These are phyloP conservation scores for Chloroceryle aenea DNA, from an alignment of 2,113 vertebrate genomes.

Conservation along the genomic window DNA sequence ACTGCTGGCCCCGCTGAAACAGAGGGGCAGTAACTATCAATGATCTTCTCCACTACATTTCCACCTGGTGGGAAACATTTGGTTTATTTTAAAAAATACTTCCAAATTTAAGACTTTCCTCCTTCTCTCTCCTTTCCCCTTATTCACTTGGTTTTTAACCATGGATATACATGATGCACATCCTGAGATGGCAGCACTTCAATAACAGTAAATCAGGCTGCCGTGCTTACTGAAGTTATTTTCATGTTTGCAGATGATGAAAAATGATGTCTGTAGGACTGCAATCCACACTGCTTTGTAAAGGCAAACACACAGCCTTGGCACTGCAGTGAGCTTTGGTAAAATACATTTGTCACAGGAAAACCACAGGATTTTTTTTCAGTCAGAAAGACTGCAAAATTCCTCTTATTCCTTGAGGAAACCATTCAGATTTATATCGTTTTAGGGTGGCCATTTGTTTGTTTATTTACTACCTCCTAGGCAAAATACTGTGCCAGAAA, in stretches of 20 bases:
- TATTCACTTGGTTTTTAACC: not conserved
- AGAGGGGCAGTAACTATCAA: not conserved
- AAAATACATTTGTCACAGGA: not conserved
- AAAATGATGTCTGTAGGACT: constrained; percentile 20
- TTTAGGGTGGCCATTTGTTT: constrained; percentile 1
- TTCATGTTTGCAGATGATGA: constrained; percentile 32
- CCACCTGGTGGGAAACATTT: not conserved
- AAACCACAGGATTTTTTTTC: not conserved
- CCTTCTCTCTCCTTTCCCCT: not conserved
- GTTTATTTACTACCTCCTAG: not conserved
- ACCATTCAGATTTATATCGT: not conserved
- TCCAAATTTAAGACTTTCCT: not conserved
- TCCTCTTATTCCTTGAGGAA: not conserved
- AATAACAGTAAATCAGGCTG: not conserved
- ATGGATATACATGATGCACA: not conserved
- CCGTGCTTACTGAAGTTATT: constrained; percentile 3
- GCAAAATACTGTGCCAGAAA: constrained; percentile 7
- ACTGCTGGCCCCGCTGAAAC: not conserved
- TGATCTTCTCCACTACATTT: not conserved
- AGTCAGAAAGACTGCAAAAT: not conserved
- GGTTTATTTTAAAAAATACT: not conserved
- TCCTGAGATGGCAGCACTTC: not conserved
- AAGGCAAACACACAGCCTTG: not conserved
- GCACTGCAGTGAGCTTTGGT: not conserved
- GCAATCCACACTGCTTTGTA: not conserved